Evolutionary conservation across 2,797 vertebrate genomes (phyloP), one percentile per base, ranked within the genome.

Genomic region (Pangasius djambal): DNA sequence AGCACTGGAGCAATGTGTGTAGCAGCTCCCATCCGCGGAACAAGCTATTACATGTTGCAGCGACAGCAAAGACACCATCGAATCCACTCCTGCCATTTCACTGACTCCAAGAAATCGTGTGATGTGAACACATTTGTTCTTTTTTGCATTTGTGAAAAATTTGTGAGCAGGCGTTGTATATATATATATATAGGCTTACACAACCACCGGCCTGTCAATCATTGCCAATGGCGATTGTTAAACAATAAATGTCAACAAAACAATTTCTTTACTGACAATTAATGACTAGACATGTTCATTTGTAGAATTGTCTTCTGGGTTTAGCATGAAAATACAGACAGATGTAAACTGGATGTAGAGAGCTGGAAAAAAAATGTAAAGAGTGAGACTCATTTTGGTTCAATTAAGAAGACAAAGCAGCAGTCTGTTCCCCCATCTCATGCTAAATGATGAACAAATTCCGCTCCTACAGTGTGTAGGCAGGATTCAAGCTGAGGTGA

Each of bases 21-120:
- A 86, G 69, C 69, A 31, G 91, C 44, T 48, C 34, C 55, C 37
- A 74, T 88, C 81, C 28, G 83, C 37, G 1, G 83, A 87, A 84
- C 88, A 87, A 91, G 88, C 87, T 70, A 55, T 70, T 85, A 86
- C 86, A 86, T 86, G 90, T 61, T 63, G 69, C 22, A 52, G n/a
- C n/a, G 83, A 70, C 15, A 40, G 34, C 28, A 67, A 57, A 52
- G 52, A 90, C 84, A 89, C 55, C 81, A 89, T 83, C 69, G 28
- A 88, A 87, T 72, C 72, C 31, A 28, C 52, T 70, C 37, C 10
- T 16, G 67, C 87, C 34, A 72, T 87, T 88, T 86, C 40, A 79
- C 52, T 52, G 55, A 37, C 55, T 84, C 20, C 40, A 67, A 83
- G 40, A 88, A 85, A 70, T 3, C 13, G 34, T 12, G 28, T 9